Evolutionary conservation across 2,888 invertebrate genomes (phyloP), one percentile per base, ranked within the genome.

Genomic region (Trilocha varians): DNA sequence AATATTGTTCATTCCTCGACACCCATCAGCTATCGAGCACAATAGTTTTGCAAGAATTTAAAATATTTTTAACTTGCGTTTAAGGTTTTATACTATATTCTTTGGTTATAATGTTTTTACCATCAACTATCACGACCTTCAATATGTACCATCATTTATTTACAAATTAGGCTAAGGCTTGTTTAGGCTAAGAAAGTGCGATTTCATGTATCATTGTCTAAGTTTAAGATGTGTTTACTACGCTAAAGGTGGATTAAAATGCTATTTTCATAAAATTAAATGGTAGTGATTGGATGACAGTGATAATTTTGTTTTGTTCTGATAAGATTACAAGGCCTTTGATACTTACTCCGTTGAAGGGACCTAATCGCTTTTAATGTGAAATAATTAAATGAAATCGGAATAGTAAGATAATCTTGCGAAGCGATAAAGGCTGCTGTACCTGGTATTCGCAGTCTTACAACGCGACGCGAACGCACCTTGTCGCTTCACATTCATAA

Each of bases 361-460:
- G 25, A 25, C 25, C 11, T 25, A 25, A 25, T 25, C 25, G 25
- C 25, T 9, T 25, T 72, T 70, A 70, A 68, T 69, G 65, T 69
- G 68, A 68, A 82, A 80, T 83, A 83, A 85, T 84, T 85, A 84
- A 83, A 83, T 82, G 80, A n/a, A 83, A 82, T 83, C 71, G 74
- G 68, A 69, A 76, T 70, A 62, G 66, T 61, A 65, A 78, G 82
- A 84, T 85, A 67, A 83, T 82, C 80, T 75, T 59, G 57, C 47
- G 49, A 52, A 51, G 67, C 67, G 84, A 83, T 84, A 84, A 82
- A 70, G 65, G 62, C 62, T 65, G 67, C 62, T 57, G 53, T 63
- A 58, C 70, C 67, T 70, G 55, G 62, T 57, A 57, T 55, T 63
- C 56, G 61, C 76, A 78, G 80, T 79, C 55, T 55, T 50, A 44